A percentile compares a stretch with the other conserved stretches of the same genome.
Conservation (phyloP, 2,113 vertebrate species). For the Mormyrus lacerda region DNA sequence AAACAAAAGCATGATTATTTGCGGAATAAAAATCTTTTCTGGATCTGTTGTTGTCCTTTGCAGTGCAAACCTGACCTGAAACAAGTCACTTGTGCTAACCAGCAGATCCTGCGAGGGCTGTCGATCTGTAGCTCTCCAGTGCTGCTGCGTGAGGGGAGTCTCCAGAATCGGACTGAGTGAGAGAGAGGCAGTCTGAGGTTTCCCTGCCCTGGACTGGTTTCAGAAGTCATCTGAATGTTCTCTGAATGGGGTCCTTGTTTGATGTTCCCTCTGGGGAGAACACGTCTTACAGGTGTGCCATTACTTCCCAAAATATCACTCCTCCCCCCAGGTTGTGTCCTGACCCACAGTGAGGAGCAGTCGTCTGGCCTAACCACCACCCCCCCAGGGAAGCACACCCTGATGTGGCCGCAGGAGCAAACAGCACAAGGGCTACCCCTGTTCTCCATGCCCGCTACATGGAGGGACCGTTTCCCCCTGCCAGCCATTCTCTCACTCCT, state of each 20-base stretch:
- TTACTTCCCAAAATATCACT: neutral
- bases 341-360: neutral
- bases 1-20: neutral
- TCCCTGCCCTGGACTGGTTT: neutral
- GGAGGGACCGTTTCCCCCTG: neutral
- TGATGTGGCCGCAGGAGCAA: neutral
- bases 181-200: neutral
- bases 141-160: neutral
- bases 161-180: neutral
- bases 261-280: neutral
- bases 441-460: neutral
- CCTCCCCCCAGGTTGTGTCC: neutral
- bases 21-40: neutral
- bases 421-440: neutral
- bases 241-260: neutral
- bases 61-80: neutral
- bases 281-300: neutral
- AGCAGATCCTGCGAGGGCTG: neutral
- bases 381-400: neutral
- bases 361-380: neutral
- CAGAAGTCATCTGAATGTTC: neutral
- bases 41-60: neutral
- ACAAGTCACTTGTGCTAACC: neutral
- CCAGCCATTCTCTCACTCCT: neutral
- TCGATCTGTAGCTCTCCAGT: neutral